Conservation (phyloP, 1,140 invertebrate genomes). For the Cherax quadricarinatus region DNA sequence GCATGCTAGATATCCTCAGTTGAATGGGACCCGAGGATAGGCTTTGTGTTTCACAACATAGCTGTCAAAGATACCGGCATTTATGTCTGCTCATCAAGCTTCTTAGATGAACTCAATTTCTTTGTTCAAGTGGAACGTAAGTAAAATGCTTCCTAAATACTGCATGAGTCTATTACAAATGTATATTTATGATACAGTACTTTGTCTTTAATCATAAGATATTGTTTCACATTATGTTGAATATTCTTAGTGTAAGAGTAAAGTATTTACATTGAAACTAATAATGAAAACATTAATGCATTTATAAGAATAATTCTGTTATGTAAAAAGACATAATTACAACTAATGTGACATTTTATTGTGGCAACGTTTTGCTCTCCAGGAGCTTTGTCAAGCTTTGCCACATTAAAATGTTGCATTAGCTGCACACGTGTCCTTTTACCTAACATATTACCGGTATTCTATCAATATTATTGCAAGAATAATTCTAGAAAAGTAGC, state of each 20-base stretch:
- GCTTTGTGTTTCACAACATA: slow-evolving; percentile 21
- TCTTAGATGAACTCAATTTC: no score
- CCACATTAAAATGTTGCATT: no score
- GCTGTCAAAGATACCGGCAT: not conserved
- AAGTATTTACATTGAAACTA: no score
- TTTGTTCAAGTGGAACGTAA: slow-evolving; percentile 21
- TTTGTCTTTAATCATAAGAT: not conserved
- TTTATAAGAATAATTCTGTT: not conserved
- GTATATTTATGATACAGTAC: not conserved
- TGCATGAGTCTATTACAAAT: not conserved
- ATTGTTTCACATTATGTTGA: not conserved
- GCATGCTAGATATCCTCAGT: slow-evolving; percentile 23
- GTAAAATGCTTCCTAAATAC: not conserved
- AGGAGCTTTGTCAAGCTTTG: no score
- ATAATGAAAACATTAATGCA: not conserved
- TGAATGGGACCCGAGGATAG: slow-evolving; percentile 22
- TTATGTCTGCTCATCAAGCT: not conserved
- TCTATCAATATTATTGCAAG: no score
- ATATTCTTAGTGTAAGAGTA: not conserved
- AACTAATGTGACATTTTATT: no score
- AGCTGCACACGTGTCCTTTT: no score
- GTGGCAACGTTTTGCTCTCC: no score
- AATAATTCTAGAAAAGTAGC: no score
- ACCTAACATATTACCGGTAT: no score
- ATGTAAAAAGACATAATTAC: no score